Conservation (phyloP, 2,113 vertebrate genomes). For the Heliornis fulica region DNA sequence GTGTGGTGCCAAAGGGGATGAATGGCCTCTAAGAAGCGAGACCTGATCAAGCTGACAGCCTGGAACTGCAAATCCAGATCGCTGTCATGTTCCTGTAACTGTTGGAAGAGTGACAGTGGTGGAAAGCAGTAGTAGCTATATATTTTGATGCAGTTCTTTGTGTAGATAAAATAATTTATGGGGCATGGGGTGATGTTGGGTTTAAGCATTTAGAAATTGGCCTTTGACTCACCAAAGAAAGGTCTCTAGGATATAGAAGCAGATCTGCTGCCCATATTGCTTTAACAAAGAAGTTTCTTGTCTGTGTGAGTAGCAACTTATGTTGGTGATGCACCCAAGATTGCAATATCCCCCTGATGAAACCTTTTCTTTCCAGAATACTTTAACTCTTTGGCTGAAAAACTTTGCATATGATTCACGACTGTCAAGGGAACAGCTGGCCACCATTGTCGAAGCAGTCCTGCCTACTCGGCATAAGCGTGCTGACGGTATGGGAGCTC, state of each 20-base stretch:
- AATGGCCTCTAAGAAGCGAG: not conserved
- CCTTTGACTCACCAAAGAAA: not conserved
- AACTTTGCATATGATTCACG: not conserved
- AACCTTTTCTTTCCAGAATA: conserved; percentile 12
- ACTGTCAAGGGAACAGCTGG: not conserved
- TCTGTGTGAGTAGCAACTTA: not conserved
- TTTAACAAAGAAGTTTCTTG: not conserved
- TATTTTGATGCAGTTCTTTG: not conserved
- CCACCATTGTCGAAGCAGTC: accelerated
- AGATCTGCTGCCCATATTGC: not conserved
- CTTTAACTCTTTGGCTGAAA: conserved; percentile 4
- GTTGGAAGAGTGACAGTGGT: not conserved
- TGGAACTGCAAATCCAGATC: not conserved
- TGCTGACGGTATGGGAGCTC: not conserved
- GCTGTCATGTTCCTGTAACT: not conserved
- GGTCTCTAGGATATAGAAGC: not conserved
- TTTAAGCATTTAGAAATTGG: not conserved
- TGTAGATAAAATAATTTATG: not conserved
- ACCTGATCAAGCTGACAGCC: not conserved
- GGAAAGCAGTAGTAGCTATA: not conserved
- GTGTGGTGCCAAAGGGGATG: not conserved
- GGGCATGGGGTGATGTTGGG: accelerated
- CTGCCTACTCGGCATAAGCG: not conserved
- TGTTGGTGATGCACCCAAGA: not conserved
- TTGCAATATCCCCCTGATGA: not conserved